Percentiles rank a stretch among this genome's conserved stretches.
phyloP scores from a whole-genome alignment of 1,140 invertebrate genomes.

The Solenopsis fugax region DNA sequence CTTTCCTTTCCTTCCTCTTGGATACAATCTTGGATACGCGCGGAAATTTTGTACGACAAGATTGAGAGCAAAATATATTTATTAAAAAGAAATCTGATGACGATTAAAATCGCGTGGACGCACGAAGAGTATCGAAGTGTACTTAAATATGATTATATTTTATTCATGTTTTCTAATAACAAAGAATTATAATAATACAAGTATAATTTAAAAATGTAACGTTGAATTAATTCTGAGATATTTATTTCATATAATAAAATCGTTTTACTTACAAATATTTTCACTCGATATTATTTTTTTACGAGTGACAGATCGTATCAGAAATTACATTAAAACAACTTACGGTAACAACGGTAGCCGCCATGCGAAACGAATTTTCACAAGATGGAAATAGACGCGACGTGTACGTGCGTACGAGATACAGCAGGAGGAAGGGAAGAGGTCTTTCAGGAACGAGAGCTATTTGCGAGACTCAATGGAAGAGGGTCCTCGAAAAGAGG shows the following conservation, averaged over 20 bases:
- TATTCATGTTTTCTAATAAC: background rate
- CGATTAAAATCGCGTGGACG: background rate
- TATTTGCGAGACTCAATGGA: conserved; percentile 83
- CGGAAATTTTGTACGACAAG: conserved; percentile 44
- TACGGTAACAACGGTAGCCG: conserved; percentile 11
- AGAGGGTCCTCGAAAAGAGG: conserved; percentile 78
- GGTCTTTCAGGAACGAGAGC: conserved; percentile 77
- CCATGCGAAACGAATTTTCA: conserved; percentile 66
- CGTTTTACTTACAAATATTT: background rate
- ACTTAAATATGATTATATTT: background rate
- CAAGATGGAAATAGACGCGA: conserved; percentile 66
- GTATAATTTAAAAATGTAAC: background rate
- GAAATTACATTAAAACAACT: conserved; percentile 26
- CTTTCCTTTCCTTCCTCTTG: conserved; percentile 41
- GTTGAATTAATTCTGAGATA: background rate
- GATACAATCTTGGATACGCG: conserved; percentile 44
- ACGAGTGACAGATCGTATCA: background rate
- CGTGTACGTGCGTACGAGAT: conserved; percentile 62
- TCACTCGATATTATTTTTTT: conserved; percentile 1
- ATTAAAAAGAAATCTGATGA: conserved; percentile 34
- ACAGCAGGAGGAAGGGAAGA: conserved; percentile 51
- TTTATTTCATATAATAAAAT: background rate
- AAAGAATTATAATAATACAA: background rate
- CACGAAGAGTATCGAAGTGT: background rate
- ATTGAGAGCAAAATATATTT: conserved; percentile 44